Conservation (phyloP, 1,140 invertebrate species). For the Zophobas morio region DNA sequence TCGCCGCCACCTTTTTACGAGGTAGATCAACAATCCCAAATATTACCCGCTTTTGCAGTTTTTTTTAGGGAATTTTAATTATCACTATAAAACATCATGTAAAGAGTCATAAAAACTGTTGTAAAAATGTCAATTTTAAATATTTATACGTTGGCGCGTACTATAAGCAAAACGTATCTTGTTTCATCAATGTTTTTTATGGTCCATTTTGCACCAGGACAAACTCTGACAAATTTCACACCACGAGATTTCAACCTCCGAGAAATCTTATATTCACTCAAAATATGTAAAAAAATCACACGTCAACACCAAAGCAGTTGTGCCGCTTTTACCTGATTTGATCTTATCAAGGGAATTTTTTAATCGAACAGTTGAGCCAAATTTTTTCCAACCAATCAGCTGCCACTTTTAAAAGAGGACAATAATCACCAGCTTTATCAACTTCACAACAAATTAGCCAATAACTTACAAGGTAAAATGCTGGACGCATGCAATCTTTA, state of each 20-base stretch:
- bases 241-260: conserved; percentile 30
- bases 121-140: conserved; percentile 36
- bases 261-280: conserved; percentile 39
- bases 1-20: conserved; percentile 25
- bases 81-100: conserved; percentile 36
- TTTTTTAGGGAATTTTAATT: conserved; percentile 27
- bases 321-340: conserved; percentile 32
- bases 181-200: conserved; percentile 42
- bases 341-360: conserved; percentile 30
- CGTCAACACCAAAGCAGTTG: conserved; percentile 20
- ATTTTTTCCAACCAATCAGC: conserved; percentile 18
- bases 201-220: conserved; percentile 33
- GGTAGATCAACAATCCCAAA: conserved; percentile 18
- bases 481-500: background rate
- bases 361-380: conserved; percentile 21
- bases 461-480: conserved; percentile 19
- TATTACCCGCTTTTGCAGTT: conserved; percentile 19
- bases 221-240: conserved; percentile 40
- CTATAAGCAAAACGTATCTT: conserved; percentile 38
- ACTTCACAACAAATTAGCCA: conserved; percentile 4
- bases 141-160: conserved; percentile 33
- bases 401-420: conserved; percentile 18
- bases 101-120: conserved; percentile 11
- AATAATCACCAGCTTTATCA: conserved; percentile 24
- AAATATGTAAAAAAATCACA: conserved; percentile 36